Evolutionary conservation across 2,888 invertebrate genomes (phyloP).

Genomic region (Lasioglossum lativentre): DNA sequence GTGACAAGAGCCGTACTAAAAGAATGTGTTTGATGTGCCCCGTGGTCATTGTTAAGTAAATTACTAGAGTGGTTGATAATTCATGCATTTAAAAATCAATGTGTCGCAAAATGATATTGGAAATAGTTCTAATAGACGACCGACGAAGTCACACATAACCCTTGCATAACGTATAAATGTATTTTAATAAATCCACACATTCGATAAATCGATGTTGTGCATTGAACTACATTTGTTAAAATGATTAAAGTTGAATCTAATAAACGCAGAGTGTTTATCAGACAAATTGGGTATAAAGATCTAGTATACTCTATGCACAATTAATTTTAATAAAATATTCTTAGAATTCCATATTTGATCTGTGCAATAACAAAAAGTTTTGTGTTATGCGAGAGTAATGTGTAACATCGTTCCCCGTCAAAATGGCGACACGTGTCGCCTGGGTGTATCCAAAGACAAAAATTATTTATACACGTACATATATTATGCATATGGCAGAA

Average conservation of each 20-base stretch:
- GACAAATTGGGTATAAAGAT: background rate
- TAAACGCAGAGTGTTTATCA: background rate
- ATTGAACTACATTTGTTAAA: background rate
- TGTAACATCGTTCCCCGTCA: background rate
- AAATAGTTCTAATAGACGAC: background rate
- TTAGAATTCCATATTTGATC: background rate
- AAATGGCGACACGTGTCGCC: background rate
- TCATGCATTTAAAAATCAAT: background rate
- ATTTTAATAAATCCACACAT: background rate
- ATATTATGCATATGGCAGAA: conserved; percentile 47
- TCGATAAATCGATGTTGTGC: background rate
- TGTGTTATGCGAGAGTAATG: background rate
- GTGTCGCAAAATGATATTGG: background rate
- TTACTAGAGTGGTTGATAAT: background rate
- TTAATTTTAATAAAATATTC: background rate
- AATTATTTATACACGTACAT: conserved; percentile 33
- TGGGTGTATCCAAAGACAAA: background rate
- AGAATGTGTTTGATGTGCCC: conserved; percentile 1
- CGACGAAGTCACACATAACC: background rate
- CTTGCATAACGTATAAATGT: background rate
- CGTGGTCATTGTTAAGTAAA: conserved; percentile 7
- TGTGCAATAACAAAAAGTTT: background rate
- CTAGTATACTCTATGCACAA: background rate
- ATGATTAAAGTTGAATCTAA: background rate
- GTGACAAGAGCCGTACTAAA: background rate